Base-by-base conservation (phyloP, 2,797 vertebrate genomes). In the Fistularia commersonii region DNA sequence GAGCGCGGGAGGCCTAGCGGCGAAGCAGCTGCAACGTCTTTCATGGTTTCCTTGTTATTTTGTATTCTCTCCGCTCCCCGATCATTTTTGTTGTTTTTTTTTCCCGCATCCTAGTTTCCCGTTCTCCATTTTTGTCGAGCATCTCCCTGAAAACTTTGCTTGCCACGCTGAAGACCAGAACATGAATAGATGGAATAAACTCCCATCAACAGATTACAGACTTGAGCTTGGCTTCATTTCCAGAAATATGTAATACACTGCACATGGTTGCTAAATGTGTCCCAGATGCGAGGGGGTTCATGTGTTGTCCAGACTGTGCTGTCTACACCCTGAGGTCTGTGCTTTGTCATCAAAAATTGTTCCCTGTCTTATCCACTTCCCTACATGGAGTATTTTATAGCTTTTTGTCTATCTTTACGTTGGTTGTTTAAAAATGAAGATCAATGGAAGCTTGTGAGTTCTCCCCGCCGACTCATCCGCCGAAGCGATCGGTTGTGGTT, bases 241-340 rank as follows among this genome's bases (percentile, higher is more conserved):
- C 72, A 79, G 69, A 83, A 82, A 84, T 69, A 78, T 84, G 66
- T 81, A 83, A 89, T 88, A 72, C 69, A 73, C 85, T 81, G 77
- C 86, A 85, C 81, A 87, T 87, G 83, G 79, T 54, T 40, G 47
- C 66, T 64, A 80, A 89, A 90, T 82, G 61, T 66, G 49, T 85
- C 72, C 86, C 89, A 91, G 86, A 91, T 91, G 86, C 43, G 61
- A 36, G 6, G 32, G 68, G 66, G 76, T 87, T 87, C 79, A 77
- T 61, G 65, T 57, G 64, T 74, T 89, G 81, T 80, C 82, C 52
- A 68, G 61, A 14, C 66, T 39, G 38, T 44, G 43, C 70, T 58
- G 60, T 68, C 64, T 82, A 68, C 61, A 66, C 72, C 72, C 80
- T 42, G 8, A 61, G 48, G 82, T 83, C 67, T 58, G 37, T 74